phyloP scores from a whole-genome alignment of 2,113 vertebrate species.

The Microtus montanus region DNA sequence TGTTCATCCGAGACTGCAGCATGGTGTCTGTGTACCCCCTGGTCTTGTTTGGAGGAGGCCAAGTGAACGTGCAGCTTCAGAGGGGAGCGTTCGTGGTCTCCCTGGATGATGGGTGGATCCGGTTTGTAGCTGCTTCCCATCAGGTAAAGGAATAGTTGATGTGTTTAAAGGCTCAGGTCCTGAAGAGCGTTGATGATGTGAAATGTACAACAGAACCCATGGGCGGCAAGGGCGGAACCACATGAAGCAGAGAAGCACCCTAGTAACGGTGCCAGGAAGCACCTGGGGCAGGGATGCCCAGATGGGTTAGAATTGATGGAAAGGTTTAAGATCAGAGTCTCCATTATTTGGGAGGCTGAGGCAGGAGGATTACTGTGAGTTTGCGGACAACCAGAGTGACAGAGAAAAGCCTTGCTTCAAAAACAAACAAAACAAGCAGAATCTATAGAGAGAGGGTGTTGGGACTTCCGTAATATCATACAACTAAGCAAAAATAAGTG shows the following conservation, averaged over 20 bases:
- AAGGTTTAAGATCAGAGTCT: not conserved
- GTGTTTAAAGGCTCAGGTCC: not conserved
- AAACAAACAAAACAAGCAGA: not conserved
- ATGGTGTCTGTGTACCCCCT: conserved; percentile 97
- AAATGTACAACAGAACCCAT: not conserved
- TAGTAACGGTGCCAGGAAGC: not conserved
- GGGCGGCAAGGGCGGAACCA: not conserved
- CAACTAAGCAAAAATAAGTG: not conserved
- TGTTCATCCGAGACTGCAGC: conserved; percentile 98
- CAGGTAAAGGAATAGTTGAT: conserved; percentile 86
- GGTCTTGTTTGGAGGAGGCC: conserved; percentile 94
- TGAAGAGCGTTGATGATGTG: not conserved
- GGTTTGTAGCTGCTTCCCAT: conserved; percentile 93
- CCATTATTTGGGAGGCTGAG: not conserved
- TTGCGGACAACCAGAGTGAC: not conserved
- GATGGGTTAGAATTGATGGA: not conserved
- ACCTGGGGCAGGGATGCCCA: not conserved
- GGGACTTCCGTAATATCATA: not conserved
- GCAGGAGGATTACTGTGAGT: not conserved
- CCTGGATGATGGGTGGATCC: conserved; percentile 97
- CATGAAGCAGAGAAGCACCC: not conserved
- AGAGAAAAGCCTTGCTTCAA: not conserved
- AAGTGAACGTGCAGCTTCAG: conserved; percentile 92
- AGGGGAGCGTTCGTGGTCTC: conserved; percentile 92
- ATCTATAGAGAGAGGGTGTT: not conserved